Conservation (phyloP, 92 coral and sea anemone species). For the Porites lobata region DNA sequence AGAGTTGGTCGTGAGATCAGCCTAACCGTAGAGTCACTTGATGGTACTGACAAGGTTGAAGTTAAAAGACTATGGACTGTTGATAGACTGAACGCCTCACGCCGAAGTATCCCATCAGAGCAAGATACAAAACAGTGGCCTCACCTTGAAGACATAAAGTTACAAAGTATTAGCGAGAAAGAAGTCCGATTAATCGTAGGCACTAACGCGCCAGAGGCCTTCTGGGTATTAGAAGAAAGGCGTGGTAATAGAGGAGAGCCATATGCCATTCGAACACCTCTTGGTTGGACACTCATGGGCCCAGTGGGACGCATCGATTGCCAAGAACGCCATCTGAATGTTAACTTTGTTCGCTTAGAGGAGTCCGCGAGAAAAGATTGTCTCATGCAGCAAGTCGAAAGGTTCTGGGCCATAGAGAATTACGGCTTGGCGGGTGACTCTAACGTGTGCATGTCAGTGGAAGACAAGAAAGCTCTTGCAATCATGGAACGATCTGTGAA, state of each 20-base stretch:
- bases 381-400: conserved; percentile 12
- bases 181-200: conserved; percentile 51
- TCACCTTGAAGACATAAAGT: conserved; percentile 41
- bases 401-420: neutral
- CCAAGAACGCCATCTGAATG: neutral
- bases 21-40: conserved; percentile 38
- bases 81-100: conserved; percentile 47
- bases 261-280: conserved; percentile 44
- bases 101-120: conserved; percentile 46
- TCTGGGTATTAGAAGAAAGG: conserved; percentile 70
- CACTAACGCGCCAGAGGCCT: conserved; percentile 61
- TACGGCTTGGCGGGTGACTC: neutral
- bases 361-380: neutral
- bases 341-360: neutral
- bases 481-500: conserved; percentile 28
- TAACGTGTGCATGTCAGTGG: neutral
- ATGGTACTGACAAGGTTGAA: conserved; percentile 29
- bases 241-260: conserved; percentile 54
- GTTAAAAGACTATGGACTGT: conserved; percentile 61
- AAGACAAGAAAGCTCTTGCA: conserved; percentile 45
- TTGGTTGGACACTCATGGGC: conserved; percentile 55
- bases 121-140: conserved; percentile 51
- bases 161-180: conserved; percentile 31
- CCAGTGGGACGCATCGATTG: neutral
- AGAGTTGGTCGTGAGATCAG: conserved; percentile 28